Conservation (phyloP, 2,113 vertebrate genomes). For the Poeciliopsis occidentalis region DNA sequence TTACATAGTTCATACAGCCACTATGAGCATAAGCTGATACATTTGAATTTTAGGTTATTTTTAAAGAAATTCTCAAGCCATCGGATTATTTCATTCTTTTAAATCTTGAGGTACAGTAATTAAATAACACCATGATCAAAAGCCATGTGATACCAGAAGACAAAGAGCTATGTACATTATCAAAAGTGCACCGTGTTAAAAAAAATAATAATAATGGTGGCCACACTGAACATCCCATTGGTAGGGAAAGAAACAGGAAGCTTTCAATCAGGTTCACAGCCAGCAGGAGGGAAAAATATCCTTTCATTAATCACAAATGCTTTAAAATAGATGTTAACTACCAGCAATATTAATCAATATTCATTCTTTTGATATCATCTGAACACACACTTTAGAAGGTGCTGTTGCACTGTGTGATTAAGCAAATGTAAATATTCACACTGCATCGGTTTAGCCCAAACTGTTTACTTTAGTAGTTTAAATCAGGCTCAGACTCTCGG, state of each 20-base stretch:
- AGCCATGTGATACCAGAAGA: slow-evolving; percentile 60
- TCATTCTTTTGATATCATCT: slow-evolving; percentile 46
- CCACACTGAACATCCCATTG: slow-evolving; percentile 23
- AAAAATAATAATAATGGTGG: slow-evolving; percentile 26
- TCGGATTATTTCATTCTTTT: slow-evolving; percentile 63
- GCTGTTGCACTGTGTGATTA: slow-evolving; percentile 34
- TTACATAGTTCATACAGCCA: no score
- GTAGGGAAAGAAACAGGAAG: slow-evolving; percentile 18
- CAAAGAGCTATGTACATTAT: slow-evolving; percentile 62
- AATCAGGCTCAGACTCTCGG: slow-evolving; percentile 7
- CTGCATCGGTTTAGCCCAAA: slow-evolving; percentile 39
- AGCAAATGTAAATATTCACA: slow-evolving; percentile 18
- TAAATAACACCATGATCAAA: slow-evolving; percentile 70
- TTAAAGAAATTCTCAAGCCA: slow-evolving; percentile 3
- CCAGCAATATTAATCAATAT: slow-evolving; percentile 40
- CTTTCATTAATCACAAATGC: slow-evolving; percentile 7
- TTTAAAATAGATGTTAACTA: slow-evolving; percentile 29
- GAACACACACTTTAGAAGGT: slow-evolving; percentile 37
- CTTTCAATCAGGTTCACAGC: slow-evolving; percentile 17
- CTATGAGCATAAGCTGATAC: no score
- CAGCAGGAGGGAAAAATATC: slow-evolving; percentile 7
- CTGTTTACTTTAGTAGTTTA: slow-evolving; percentile 10
- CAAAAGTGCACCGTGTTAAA: slow-evolving; percentile 76
- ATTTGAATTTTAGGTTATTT: neutral
- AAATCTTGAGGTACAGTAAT: slow-evolving; percentile 74